Percentiles rank a stretch among this genome's conserved stretches.
Conservation (phyloP, 2,888 invertebrate species). For the Agrotis ipsilon region DNA sequence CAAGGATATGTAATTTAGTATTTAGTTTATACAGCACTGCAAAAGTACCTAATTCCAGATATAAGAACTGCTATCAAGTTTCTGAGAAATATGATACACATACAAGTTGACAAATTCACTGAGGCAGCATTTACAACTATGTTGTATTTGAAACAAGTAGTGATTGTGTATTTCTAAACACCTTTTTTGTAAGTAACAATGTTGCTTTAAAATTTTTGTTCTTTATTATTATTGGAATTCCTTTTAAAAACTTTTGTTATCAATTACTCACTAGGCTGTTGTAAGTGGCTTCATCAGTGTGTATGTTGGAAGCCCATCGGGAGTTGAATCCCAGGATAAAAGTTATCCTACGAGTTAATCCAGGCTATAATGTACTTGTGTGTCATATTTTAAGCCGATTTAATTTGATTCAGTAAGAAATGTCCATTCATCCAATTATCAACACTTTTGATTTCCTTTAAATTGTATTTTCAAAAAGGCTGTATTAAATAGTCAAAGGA, state of each 20-base stretch:
- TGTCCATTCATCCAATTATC: too few species aligned
- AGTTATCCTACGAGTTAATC: too few species aligned
- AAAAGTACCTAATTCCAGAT: conserved; percentile 15
- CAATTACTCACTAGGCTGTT: too few species aligned
- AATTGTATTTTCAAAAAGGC: too few species aligned
- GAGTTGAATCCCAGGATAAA: too few species aligned
- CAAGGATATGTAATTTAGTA: neutral
- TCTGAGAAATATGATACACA: conserved; percentile 45
- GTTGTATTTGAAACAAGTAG: conserved; percentile 20
- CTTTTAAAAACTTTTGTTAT: neutral
- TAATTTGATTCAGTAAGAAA: too few species aligned
- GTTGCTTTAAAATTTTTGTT: conserved; percentile 1
- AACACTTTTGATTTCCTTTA: too few species aligned
- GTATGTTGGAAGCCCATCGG: too few species aligned
- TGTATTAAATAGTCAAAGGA: too few species aligned
- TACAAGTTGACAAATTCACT: conserved; percentile 37
- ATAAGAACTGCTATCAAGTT: conserved; percentile 51
- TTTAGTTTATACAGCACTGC: neutral
- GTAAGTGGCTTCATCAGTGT: too few species aligned
- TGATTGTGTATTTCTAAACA: conserved; percentile 1
- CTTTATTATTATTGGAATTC: neutral
- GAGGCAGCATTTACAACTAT: conserved; percentile 36
- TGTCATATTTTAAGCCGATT: too few species aligned
- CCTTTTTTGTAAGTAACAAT: conserved; percentile 11
- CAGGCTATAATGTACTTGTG: too few species aligned